Percentiles rank a stretch among this genome's conserved stretches.
These are phyloP conservation scores for Catostomus latipinnis DNA, from an alignment of 2,797 vertebrate species.

Conservation along the genomic window DNA sequence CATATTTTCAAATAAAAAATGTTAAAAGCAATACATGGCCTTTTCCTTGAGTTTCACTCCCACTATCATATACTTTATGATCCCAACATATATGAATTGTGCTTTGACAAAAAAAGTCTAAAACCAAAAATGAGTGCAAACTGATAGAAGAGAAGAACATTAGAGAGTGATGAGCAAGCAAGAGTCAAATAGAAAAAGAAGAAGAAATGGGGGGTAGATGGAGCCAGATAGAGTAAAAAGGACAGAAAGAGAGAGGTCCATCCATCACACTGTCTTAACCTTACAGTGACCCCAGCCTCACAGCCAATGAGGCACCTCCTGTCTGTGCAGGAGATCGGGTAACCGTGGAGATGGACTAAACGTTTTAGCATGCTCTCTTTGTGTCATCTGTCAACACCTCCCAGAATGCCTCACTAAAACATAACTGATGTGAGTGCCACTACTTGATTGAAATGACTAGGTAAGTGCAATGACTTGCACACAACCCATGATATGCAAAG, in stretches of 20 bases:
- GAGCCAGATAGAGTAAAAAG: conserved; percentile 58
- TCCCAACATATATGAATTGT: background rate
- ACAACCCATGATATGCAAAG: background rate
- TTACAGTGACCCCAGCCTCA: conserved; percentile 71
- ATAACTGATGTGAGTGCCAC: conserved; percentile 74
- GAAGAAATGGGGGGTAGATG: conserved; percentile 37
- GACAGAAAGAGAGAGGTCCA: conserved; percentile 68
- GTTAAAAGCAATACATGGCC: background rate
- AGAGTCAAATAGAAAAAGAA: conserved; percentile 2
- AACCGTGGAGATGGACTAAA: conserved; percentile 48
- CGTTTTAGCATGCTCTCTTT: conserved; percentile 63
- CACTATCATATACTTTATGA: background rate
- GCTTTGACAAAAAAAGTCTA: background rate
- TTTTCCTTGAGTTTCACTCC: background rate
- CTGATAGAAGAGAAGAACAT: background rate
- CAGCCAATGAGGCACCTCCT: conserved; percentile 78
- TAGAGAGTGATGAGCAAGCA: background rate
- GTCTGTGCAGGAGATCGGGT: conserved; percentile 52
- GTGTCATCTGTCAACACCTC: conserved; percentile 67
- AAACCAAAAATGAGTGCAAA: background rate
- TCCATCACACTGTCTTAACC: conserved; percentile 81
- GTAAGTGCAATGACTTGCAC: background rate
- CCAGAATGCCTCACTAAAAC: conserved; percentile 70
- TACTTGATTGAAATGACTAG: conserved; percentile 64
- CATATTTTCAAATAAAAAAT: too few species aligned